Evolutionary conservation across 2,888 invertebrate species (phyloP).

Genomic region (Lottia scabra): DNA sequence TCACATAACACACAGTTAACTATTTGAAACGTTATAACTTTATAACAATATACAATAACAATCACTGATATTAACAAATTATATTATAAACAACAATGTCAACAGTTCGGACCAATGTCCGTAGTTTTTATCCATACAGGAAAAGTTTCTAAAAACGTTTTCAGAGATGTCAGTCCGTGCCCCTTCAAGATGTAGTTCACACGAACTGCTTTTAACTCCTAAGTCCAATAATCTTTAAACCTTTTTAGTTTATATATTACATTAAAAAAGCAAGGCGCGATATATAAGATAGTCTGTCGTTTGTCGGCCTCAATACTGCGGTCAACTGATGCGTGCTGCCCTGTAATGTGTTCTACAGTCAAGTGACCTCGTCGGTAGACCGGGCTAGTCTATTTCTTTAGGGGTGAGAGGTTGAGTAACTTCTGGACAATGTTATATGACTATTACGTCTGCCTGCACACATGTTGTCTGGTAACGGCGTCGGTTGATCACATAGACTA

Average conservation of each 20-base stretch:
- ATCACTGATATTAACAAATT: too few species aligned
- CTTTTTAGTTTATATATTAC: neutral
- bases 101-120: too few species aligned
- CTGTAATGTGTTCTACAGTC: slow-evolving; percentile 49
- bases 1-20: neutral
- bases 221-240: slow-evolving; percentile 2
- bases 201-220: neutral
- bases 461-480: slow-evolving; percentile 1
- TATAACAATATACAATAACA: too few species aligned
- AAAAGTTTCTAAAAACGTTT: too few species aligned
- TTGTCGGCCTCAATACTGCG: slow-evolving; percentile 27
- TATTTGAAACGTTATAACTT: too few species aligned
- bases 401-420: slow-evolving; percentile 45
- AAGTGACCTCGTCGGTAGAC: slow-evolving; percentile 47
- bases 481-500: neutral
- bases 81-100: too few species aligned
- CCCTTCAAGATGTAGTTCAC: neutral
- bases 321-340: slow-evolving; percentile 54
- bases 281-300: neutral
- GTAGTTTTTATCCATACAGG: too few species aligned
- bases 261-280: neutral
- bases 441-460: neutral
- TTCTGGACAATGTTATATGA: neutral
- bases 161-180: neutral
- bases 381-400: slow-evolving; percentile 46